Evolutionary conservation across 1,140 invertebrate genomes (phyloP), one percentile per base, ranked within the genome.

Genomic region (Papilio xuthus): DNA sequence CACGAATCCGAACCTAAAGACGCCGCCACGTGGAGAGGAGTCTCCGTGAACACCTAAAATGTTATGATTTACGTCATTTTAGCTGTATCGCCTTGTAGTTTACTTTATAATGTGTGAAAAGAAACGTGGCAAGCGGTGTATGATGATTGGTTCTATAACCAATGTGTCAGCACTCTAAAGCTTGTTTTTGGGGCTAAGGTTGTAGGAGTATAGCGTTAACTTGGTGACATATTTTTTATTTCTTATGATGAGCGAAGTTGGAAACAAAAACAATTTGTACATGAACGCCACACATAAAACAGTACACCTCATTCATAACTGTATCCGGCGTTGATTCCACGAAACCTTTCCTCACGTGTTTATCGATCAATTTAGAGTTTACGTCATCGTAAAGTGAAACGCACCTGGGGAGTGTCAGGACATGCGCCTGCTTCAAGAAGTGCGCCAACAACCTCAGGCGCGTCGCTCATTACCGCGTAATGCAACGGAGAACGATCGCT

Each of bases 11-110:
- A 96, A 12, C 97, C 97, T 44, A 97, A 91, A 67, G 96, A 95
- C 20, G 97, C 96, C 12, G 97, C 97, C 4, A 98, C 96, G 81
- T 98, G 97, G 6, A 98, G 88, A 0, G 97, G 97, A 0, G 97
- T 97, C 93, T 98, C 97, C 6, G 96, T 97, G 82, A 96, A 97
- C 32, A 97, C 96, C 95, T 96, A 20, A 18, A 67, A 50, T 47
- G 18, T 32, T 73, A 60, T 77, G 44, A 72, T 73, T 28, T 44
- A 37, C 71, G 8, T 63, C 56, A 63, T 26, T 63, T 23, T 63
- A 26, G 56, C 12, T 63, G 10, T 9, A 76, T n/a, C 15, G 41
- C 32, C 37, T 18, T 13, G 12, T 47, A 44, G n/a, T 70, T 37
- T 70, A 71, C 0, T 15, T 67, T 71, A 42, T 18, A 42, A 42